Percentiles rank a stretch among this genome's conserved stretches.
Evolutionary conservation across 1,140 invertebrate species (phyloP).

Genomic region (Pogonus chalceus): DNA sequence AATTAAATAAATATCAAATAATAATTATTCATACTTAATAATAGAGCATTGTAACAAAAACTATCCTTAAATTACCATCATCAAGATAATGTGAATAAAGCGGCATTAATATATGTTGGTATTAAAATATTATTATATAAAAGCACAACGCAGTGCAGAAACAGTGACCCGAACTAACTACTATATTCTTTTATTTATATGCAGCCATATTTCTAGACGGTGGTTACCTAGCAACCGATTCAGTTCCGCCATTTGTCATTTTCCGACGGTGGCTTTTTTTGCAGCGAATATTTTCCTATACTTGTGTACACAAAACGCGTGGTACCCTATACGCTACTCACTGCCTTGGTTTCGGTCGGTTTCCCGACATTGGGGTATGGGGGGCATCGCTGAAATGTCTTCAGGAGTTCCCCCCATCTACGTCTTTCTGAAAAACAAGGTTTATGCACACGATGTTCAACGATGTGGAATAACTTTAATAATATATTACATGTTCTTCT

Average conservation of each 20-base stretch:
- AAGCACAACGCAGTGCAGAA: neutral
- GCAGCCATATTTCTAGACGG: slow-evolving; percentile 10
- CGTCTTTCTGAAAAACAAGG: neutral
- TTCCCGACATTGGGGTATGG: neutral
- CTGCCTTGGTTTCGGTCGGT: too few species aligned
- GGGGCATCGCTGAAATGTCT: neutral
- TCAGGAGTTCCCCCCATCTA: neutral
- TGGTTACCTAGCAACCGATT: slow-evolving; percentile 12
- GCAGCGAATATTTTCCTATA: slow-evolving; percentile 10
- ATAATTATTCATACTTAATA: too few species aligned
- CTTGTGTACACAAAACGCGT: neutral
- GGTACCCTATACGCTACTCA: neutral
- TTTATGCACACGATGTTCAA: neutral
- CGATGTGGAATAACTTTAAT: slow-evolving; percentile 4
- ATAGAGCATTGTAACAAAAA: too few species aligned
- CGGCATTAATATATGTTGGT: too few species aligned
- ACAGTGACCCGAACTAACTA: neutral
- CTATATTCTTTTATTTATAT: slow-evolving; percentile 13
- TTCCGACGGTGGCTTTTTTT: slow-evolving; percentile 10
- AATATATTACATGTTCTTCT: neutral
- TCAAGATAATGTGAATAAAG: neutral
- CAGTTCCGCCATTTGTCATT: slow-evolving; percentile 15
- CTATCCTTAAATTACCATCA: neutral
- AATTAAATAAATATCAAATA: too few species aligned
- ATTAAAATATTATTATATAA: too few species aligned